Evolutionary conservation across 2,888 invertebrate species (phyloP), one percentile per base, ranked within the genome.

Genomic region (Lasioglossum villosulum): DNA sequence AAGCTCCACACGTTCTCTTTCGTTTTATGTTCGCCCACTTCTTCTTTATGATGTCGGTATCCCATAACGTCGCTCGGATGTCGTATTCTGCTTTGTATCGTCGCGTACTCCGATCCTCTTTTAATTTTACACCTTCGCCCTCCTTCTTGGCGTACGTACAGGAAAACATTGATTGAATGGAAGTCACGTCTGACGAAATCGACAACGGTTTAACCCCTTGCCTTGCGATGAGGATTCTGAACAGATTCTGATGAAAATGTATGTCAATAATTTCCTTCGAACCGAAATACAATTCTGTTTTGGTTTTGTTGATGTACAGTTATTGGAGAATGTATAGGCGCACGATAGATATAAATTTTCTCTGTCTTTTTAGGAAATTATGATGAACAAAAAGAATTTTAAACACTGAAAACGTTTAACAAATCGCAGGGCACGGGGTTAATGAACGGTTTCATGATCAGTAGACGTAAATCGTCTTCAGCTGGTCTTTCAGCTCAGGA

Each of bases 381-480:
- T 37, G 4, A 37, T 37, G 37, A n/a, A n/a, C n/a, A n/a, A n/a
- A n/a, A n/a, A n/a, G n/a, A n/a, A 37, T 37, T 37, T 5, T 37
- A 37, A 37, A 5, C 37, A 37, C 37, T 5, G 37, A 4, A 37
- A 37, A 5, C 37, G 37, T 37, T 37, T 5, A 37, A 37, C 5
- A 37, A 37, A 37, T 37, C 37, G 37, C 5, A 37, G 37, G 37
- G 8, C 39, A 39, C 8, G 39, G 39, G 39, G 39, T 8, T 14
- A 12, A 12, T 12, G 42, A 80, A 82, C 86, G 73, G 68, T 79
- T 84, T 66, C 68, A 78, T 56, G 48, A 77, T 70, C 96, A 98
- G 96, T 98, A 98, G 95, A 98, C 98, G 95, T 98, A 98, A 94
- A 98, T 98, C 95, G 98, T 97, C 96, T 98, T 98, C 92, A 98